Conservation (phyloP, 2,113 vertebrate genomes). For the Cheirogaleus medius region DNA sequence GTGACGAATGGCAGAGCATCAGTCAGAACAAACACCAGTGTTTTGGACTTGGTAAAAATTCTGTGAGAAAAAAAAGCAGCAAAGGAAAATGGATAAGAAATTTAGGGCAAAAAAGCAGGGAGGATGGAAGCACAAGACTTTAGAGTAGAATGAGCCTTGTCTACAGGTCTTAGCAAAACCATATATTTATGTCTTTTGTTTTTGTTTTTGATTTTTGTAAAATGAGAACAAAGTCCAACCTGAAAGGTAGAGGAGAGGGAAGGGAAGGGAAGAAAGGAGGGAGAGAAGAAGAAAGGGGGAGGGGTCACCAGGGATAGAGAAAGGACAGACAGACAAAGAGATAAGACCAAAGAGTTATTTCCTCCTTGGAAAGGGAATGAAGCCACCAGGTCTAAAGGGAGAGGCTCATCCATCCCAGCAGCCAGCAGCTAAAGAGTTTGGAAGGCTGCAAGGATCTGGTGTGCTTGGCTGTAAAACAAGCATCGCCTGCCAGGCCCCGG, state of each 20-base stretch:
- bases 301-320: background rate
- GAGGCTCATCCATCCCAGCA: constrained; percentile 39
- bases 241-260: background rate
- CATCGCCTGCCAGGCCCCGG: constrained; percentile 46
- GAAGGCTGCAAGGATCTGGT: constrained; percentile 62
- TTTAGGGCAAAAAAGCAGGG: background rate
- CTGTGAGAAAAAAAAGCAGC: background rate
- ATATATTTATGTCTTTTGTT: background rate
- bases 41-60: background rate
- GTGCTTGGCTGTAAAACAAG: constrained; percentile 67
- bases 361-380: background rate
- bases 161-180: background rate
- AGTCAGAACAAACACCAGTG: background rate
- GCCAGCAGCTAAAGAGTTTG: constrained; percentile 51
- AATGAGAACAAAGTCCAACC: background rate
- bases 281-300: background rate
- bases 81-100: background rate
- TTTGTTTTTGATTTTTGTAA: background rate
- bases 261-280: background rate
- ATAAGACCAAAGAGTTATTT: background rate
- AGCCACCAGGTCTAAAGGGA: constrained; percentile 8
- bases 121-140: background rate
- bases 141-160: background rate
- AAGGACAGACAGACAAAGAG: background rate
- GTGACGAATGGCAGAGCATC: constrained; percentile 30